Base-by-base conservation (phyloP, 2,113 vertebrate genomes). In the Morone chrysops region DNA sequence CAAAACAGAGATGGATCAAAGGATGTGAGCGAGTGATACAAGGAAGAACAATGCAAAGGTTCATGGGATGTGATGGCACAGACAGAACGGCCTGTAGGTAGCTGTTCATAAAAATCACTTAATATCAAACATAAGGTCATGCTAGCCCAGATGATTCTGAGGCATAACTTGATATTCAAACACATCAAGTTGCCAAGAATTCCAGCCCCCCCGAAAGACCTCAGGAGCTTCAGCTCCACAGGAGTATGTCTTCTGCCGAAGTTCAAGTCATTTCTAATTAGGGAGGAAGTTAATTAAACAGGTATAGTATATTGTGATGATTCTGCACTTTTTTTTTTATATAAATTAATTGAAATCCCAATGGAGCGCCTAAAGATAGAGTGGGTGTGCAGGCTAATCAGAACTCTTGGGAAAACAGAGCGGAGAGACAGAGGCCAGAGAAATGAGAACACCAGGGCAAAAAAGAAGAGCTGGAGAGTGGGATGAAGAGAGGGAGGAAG, bases 331-430 rank as follows among this genome's bases (percentile, higher is more conserved):
- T 91, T 89, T 90, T 90, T 75, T 86, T 73, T 1, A 25, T 75
- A 76, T 71, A 91, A 93, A 91, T 95, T 92, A 94, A 93, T 87
- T 92, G 83, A 93, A 95, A 90, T 90, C 91, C 91, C 91, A 70
- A 87, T 22, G 80, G 90, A 93, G 79, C 43, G 92, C 89, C 90
- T 90, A 85, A 92, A 93, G 92, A 92, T 93, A 94, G 94, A 90
- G 82, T 73, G 85, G 87, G 81, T 89, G 88, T 86, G 82, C 76
- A 63, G 83, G 85, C 89, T 94, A 95, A 95, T 95, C 92, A 92
- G 86, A 94, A 90, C 94, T 92, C 93, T 50, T 82, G 93, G 90
- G 94, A 87, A 87, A 90, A 90, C 71, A 87, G 81, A 84, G 85
- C 25, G 9, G 43, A 73, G 81, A 91, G 74, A 90, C 66, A 25